Conservation (phyloP, 2,888 invertebrate genomes). For the Sepioteuthis lessoniana region DNA sequence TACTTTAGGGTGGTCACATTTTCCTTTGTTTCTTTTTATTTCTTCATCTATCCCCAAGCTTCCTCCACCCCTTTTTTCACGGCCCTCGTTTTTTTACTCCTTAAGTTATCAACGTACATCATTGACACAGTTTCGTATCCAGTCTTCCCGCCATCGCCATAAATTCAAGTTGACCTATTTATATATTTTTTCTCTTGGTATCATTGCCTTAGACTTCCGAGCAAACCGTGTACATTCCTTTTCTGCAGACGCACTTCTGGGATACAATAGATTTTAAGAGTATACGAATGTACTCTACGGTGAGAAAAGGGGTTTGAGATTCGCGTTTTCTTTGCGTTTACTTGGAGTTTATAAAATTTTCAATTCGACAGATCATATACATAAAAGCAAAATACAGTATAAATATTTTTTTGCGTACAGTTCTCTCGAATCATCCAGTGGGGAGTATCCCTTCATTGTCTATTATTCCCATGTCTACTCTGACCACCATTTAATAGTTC, state of each 20-base stretch:
- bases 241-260: background rate
- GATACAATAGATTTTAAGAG: background rate
- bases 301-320: too few species aligned
- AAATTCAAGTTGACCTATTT: background rate
- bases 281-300: background rate
- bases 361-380: too few species aligned
- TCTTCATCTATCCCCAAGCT: background rate
- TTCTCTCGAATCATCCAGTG: too few species aligned
- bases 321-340: too few species aligned
- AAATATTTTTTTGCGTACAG: too few species aligned
- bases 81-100: background rate
- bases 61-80: background rate
- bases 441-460: too few species aligned
- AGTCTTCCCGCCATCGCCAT: background rate
- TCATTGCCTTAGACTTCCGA: background rate
- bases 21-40: background rate
- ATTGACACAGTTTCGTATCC: conserved; percentile 33
- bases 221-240: background rate
- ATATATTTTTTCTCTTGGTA: background rate
- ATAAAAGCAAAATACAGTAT: too few species aligned
- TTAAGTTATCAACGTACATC: background rate
- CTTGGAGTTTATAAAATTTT: too few species aligned
- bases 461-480: too few species aligned
- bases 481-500: too few species aligned
- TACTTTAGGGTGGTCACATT: background rate